Evolutionary conservation across 2,113 vertebrate genomes (phyloP), one percentile per base, ranked within the genome.

Genomic region (Zosterops borbonicus): DNA sequence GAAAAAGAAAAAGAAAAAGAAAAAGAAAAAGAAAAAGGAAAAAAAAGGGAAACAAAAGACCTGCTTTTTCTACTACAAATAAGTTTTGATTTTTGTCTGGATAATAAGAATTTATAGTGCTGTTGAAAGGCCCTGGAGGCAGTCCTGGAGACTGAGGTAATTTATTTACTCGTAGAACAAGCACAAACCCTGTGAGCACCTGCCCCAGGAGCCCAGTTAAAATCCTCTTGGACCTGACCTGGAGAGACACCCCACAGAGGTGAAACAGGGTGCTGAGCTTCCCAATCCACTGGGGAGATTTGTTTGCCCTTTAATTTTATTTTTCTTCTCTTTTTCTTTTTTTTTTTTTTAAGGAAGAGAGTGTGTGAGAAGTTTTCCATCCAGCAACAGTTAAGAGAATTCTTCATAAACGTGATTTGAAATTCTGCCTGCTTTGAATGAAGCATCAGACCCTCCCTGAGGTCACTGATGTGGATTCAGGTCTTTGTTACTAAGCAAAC

Each of bases 101-200:
- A 47, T 90, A 92, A 78, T 89, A 90, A 90, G 75, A 77, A 88
- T 87, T 92, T 88, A 94, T 55, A 67, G 82, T 10, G 29, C 7
- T 93, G 90, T 11, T 95, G 93, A 86, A 95, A 92, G 92, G 75
- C 79, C 35, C 55, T 60, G 67, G 94, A 84, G 94, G 73, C 70
- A 76, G 53, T 44, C 75, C 78, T 87, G 62, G 70, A 80, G 63
- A 16, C 94, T 94, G 75, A 77, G 93, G 85, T 90, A 9, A 70
- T 88, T 89, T 91, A 86, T 90, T 93, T 95, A 83, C 37, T 37
- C 35, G 1, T 1, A 81, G 75, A 88, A 91, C 23, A 85, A 87
- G 70, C 50, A 78, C 62, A 59, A 81, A 79, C 46, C 35, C 24
- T 20, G 13, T 2, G 1, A 88, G 62, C 79, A 75, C 37, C 76